Base-by-base conservation (phyloP, 2,888 invertebrate genomes). In the Hedychridium roseum region DNA sequence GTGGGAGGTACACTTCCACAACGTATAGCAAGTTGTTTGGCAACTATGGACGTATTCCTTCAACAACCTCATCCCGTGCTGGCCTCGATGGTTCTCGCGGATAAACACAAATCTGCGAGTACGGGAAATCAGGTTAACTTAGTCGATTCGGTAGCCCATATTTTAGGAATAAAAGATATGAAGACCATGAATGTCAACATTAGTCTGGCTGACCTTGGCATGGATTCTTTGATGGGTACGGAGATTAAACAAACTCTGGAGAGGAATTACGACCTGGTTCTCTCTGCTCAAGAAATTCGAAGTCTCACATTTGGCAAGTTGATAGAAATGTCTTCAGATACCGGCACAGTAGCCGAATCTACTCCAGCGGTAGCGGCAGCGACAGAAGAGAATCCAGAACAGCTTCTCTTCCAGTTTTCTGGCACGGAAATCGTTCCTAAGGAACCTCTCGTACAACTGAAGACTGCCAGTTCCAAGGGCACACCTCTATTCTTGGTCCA, bases 211-310 rank as follows among this genome's bases (percentile, higher is more conserved):
- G 98, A 99, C 79, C 85, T 99, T 28, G 98, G 98, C 52, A 93
- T 99, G 89, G 98, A 99, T 78, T 97, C 97, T 1, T 82, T 99
- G 61, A 98, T 98, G 98, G 97, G 97, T 34, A 96, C 98, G 1
- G 99, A 99, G 84, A 95, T 99, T 73, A 97, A 97, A 79, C 97
- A 97, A 81, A 92, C 93, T 0, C 81, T 97, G 42, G 97, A 97
- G 79, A 85, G 96, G 45, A 92, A 91, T 71, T 96, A 91, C 81
- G 97, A 98, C 79, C 81, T 97, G 48, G 88, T 92, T 15, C 82
- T 98, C 53, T 90, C 91, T 54, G 92, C 95, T 63, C 92, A 93
- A 79, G 96, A 97, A 80, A 94, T 97, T 68, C 86, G 97, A 54
- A 85, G 83, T 40, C 82, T 96, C 34, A 94, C 92, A 0, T 90